phyloP scores from a whole-genome alignment of 2,888 invertebrate genomes.

The Phyllotreta striolata region DNA sequence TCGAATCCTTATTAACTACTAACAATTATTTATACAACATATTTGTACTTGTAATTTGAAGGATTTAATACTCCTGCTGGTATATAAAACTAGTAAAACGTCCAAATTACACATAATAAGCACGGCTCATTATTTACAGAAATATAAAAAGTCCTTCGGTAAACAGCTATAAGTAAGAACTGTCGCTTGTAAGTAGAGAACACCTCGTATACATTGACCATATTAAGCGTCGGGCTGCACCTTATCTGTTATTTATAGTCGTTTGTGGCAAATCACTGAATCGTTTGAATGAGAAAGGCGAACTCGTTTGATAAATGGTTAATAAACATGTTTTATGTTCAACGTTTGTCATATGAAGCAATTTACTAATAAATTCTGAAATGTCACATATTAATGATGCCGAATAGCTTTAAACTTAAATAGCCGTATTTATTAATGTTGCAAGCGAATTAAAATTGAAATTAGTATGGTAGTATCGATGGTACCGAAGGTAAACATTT shows the following conservation, averaged over 20 bases:
- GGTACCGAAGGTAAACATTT: too few relatives aligned
- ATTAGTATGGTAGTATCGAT: conserved; percentile 19
- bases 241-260: conserved; percentile 51
- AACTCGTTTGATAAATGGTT: conserved; percentile 47
- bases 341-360: conserved; percentile 47
- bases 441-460: conserved; percentile 35
- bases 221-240: conserved; percentile 37
- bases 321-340: conserved; percentile 49
- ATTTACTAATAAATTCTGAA: conserved; percentile 49
- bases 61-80: too few relatives aligned
- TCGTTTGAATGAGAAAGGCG: conserved; percentile 46
- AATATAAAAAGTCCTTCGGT: neutral
- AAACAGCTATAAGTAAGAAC: too few relatives aligned
- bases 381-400: conserved; percentile 51
- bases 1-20: too few relatives aligned
- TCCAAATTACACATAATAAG: too few relatives aligned
- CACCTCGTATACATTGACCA: conserved; percentile 34
- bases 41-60: too few relatives aligned
- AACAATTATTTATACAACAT: too few relatives aligned
- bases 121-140: neutral
- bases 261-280: conserved; percentile 53
- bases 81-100: too few relatives aligned
- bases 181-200: neutral
- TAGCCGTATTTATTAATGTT: conserved; percentile 38
- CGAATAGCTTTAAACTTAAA: conserved; percentile 42